phyloP scores from a whole-genome alignment of 2,888 invertebrate species.

The Nephrotoma flavescens region DNA sequence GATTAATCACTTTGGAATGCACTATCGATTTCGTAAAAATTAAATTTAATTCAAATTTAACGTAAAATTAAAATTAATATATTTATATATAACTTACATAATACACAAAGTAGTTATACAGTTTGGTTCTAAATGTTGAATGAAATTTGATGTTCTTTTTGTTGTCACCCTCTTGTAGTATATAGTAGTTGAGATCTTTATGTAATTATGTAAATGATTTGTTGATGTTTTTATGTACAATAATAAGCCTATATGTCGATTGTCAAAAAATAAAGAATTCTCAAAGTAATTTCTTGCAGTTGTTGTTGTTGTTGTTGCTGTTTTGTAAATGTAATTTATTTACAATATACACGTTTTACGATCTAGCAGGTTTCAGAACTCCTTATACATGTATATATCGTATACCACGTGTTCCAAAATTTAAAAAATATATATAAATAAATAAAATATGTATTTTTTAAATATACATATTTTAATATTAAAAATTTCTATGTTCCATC shows the following conservation, averaged over 20 bases:
- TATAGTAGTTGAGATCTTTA: constrained; percentile 5
- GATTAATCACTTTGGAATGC: neutral
- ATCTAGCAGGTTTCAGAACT: neutral
- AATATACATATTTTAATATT: neutral
- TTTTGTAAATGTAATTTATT: neutral
- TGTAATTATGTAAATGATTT: constrained; percentile 7
- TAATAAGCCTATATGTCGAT: constrained; percentile 36
- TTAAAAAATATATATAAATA: neutral
- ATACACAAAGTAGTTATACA: neutral
- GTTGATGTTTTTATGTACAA: constrained; percentile 15
- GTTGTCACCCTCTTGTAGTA: constrained; percentile 4
- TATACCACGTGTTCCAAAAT: neutral
- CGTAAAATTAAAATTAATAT: neutral
- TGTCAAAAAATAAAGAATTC: constrained; percentile 26
- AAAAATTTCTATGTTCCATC: constrained; percentile 29
- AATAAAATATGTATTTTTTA: neutral
- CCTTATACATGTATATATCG: neutral
- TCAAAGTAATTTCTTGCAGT: neutral
- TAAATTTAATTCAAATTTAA: neutral
- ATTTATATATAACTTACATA: neutral
- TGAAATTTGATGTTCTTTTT: neutral
- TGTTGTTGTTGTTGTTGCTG: neutral
- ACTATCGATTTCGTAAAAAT: neutral
- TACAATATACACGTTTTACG: neutral
- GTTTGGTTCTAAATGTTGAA: neutral